phyloP scores from a whole-genome alignment of 2,888 invertebrate species.

The Flexamia atlantica region DNA sequence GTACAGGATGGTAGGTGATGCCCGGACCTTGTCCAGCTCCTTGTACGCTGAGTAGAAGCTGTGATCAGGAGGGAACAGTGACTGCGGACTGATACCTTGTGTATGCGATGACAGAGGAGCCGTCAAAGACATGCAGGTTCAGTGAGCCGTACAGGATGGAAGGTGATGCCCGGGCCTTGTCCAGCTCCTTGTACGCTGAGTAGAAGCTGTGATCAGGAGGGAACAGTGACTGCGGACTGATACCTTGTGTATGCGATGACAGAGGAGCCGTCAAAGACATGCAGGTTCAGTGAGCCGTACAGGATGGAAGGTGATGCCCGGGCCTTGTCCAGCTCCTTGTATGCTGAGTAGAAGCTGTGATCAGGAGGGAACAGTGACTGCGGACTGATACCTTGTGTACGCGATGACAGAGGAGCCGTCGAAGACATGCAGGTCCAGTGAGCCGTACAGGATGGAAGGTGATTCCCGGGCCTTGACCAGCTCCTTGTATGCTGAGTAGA shows the following conservation, averaged over 20 bases:
- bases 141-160: too few species aligned
- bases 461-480: slow-evolving; percentile 76
- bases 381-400: slow-evolving; percentile 66
- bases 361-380: slow-evolving; percentile 66
- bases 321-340: slow-evolving; percentile 74
- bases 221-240: too few species aligned
- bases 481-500: slow-evolving; percentile 72
- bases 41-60: too few species aligned
- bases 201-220: too few species aligned
- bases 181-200: too few species aligned
- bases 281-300: slow-evolving; percentile 77
- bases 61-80: too few species aligned
- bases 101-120: too few species aligned
- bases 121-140: too few species aligned
- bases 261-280: slow-evolving; percentile 74
- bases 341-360: slow-evolving; percentile 70
- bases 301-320: slow-evolving; percentile 80
- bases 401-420: slow-evolving; percentile 73
- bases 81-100: too few species aligned
- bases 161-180: too few species aligned
- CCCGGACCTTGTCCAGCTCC: too few species aligned
- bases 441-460: slow-evolving; percentile 83
- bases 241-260: slow-evolving; percentile 86
- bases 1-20: too few species aligned
- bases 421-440: slow-evolving; percentile 71